Conservation (phyloP, 2,888 invertebrate genomes). For the Athalia circularis region DNA sequence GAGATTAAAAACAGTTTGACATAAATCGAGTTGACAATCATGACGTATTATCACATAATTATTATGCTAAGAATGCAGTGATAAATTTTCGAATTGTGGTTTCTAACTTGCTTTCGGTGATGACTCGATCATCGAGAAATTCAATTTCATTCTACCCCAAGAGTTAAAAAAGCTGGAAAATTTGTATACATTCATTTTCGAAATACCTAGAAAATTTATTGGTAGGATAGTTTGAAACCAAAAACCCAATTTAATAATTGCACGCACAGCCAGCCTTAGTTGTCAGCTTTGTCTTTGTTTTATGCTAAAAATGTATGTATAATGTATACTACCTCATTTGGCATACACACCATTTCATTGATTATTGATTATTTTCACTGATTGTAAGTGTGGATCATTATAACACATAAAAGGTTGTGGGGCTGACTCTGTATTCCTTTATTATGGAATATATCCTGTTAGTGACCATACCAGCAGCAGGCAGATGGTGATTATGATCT, state of each 20-base stretch:
- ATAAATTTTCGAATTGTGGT: no score
- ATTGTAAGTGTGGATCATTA: constrained; percentile 4
- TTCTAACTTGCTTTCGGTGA: no score
- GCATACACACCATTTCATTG: background rate
- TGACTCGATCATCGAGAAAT: no score
- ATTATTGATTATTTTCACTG: constrained; percentile 28
- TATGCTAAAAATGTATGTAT: background rate
- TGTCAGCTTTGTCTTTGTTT: background rate
- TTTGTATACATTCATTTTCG: no score
- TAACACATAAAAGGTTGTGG: constrained; percentile 33
- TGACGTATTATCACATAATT: no score
- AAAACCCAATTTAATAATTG: background rate
- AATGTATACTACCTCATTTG: background rate
- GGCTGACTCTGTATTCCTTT: constrained; percentile 25
- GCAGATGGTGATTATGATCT: constrained; percentile 61
- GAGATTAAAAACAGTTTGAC: no score
- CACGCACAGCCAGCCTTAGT: background rate
- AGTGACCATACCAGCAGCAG: constrained; percentile 60
- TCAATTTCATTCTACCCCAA: no score
- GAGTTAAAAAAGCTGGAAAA: no score
- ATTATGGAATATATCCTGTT: constrained; percentile 43
- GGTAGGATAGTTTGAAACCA: no score
- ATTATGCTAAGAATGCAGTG: no score
- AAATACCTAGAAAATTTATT: no score
- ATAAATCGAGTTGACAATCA: no score